Conservation (phyloP, 2,113 vertebrate genomes). For the Seriola rivoliana region DNA sequence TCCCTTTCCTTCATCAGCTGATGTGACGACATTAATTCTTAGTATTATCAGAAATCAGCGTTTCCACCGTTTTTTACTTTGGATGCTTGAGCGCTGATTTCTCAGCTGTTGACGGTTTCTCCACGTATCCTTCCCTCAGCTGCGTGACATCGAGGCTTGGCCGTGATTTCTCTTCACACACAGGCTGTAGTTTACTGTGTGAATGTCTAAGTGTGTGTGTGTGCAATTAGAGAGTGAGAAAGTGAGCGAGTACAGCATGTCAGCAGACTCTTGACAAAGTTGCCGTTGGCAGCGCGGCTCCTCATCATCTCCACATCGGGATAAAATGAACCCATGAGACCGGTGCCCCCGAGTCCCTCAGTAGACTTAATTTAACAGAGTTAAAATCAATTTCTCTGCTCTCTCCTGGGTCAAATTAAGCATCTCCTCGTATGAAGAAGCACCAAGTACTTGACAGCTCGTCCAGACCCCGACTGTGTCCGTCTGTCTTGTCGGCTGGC, state of each 20-base stretch:
- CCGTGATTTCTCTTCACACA: slow-evolving; percentile 33
- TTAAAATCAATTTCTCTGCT: slow-evolving; percentile 77
- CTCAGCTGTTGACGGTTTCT: no score
- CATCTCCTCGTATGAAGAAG: slow-evolving; percentile 66
- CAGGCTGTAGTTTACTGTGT: slow-evolving; percentile 4
- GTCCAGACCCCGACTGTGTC: slow-evolving; percentile 62
- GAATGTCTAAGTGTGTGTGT: slow-evolving; percentile 19
- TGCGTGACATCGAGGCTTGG: slow-evolving; percentile 1
- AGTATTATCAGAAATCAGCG: no score
- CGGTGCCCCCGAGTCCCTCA: slow-evolving; percentile 64
- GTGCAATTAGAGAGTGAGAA: slow-evolving; percentile 63
- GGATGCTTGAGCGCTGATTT: not conserved
- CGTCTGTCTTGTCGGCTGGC: slow-evolving; percentile 58
- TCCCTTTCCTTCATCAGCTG: not conserved
- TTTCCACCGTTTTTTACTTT: not conserved
- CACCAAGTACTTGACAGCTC: slow-evolving; percentile 64
- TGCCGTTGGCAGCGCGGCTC: slow-evolving; percentile 64
- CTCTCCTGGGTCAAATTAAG: slow-evolving; percentile 78
- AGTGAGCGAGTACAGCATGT: slow-evolving; percentile 50
- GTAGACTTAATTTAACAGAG: slow-evolving; percentile 76
- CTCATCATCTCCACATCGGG: slow-evolving; percentile 72
- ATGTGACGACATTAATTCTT: no score
- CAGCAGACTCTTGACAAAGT: slow-evolving; percentile 69
- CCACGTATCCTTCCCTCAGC: not conserved
- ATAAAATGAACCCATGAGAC: slow-evolving; percentile 72